Base-by-base conservation (phyloP, 2,888 invertebrate species). In the Trypoxylon attenuatum region DNA sequence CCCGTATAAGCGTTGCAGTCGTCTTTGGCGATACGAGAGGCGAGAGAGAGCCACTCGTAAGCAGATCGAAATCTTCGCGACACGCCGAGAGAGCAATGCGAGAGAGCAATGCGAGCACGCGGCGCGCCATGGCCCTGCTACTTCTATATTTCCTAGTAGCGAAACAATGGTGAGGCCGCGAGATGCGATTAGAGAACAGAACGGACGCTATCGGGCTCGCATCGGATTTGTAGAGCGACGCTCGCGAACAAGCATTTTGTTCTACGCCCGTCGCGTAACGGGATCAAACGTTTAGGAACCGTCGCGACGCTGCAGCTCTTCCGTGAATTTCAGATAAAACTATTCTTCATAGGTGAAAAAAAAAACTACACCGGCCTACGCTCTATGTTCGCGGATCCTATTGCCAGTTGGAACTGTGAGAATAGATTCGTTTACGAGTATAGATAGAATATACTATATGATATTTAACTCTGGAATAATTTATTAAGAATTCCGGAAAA, bases 151-250 rank as follows among this genome's bases (percentile, higher is more conserved):
- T 77, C 75, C 70, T 64, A 56, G 68, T 62, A 63, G 54, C 59
- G 64, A 71, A 76, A 81, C 79, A 80, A 80, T 79, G 73, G 13
- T 33, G n/a, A n/a, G n/a, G 4, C 65, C 57, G 54, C 18, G 39
- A 64, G 64, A 69, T 60, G 57, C 76, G 76, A 79, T 78, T 79
- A 81, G 68, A 64, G 53, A 63, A 62, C 61, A 16, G n/a, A 8
- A 18, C 5, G 52, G 54, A 54, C 46, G 55, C 42, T 46, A 60
- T 27, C 60, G 45, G 42, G 25, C 55, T 52, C 23, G 29, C 52
- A 63, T 59, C 51, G 56, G 27, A 33, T 27, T 41, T 33, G 33
- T 33, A 33, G 33, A 33, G 33, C 33, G 33, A 33, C 33, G 33
- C 33, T 10, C 2, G 33, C 33, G 8, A 33, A 8, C 33, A 18